Evolutionary conservation across 2,113 vertebrate genomes (phyloP).

Genomic region (Chlamydotis undulata): DNA sequence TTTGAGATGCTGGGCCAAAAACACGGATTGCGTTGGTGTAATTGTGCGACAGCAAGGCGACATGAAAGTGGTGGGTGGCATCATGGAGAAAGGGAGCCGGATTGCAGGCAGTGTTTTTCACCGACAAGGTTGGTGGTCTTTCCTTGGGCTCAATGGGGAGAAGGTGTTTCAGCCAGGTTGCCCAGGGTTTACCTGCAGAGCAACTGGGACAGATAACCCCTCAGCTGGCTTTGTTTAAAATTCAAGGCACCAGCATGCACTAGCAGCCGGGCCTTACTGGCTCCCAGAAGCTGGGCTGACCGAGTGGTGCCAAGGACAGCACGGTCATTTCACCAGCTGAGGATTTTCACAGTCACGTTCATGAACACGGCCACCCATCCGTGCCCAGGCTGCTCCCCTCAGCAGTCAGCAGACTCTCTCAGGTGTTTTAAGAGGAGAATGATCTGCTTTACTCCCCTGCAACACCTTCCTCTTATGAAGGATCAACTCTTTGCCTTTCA

Average conservation of each 20-base stretch:
- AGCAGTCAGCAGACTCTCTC: neutral
- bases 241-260: neutral
- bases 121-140: neutral
- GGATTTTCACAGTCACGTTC: accelerated
- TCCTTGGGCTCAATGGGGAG: neutral
- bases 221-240: neutral
- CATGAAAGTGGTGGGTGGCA: neutral
- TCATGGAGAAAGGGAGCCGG: neutral
- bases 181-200: neutral
- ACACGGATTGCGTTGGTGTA: accelerated
- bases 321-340: neutral
- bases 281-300: neutral
- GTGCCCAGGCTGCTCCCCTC: neutral
- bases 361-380: accelerated
- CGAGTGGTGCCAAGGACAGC: neutral
- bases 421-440: neutral
- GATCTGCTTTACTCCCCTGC: neutral
- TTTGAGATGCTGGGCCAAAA: neutral
- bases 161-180: neutral
- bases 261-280: neutral
- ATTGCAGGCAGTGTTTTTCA: neutral
- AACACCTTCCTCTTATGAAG: neutral
- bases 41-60: neutral
- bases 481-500: neutral
- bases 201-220: neutral